Conservation (phyloP, 2,888 invertebrate species). For the Neuroscelio doddi region DNA sequence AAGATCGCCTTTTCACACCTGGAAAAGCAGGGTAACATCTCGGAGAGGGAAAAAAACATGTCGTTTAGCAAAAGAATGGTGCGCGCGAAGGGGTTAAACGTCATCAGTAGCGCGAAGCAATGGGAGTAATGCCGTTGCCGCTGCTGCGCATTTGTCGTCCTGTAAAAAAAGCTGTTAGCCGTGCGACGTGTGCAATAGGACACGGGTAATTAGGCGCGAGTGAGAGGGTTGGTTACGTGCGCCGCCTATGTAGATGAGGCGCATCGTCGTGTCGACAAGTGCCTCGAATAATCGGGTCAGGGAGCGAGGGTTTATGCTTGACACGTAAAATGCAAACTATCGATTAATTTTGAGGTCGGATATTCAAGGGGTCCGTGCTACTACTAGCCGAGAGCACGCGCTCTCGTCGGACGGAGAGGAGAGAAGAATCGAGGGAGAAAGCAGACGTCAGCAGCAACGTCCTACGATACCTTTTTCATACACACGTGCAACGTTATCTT, state of each 20-base stretch:
- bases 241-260: slow-evolving; percentile 25
- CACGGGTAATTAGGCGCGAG: slow-evolving; percentile 30
- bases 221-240: slow-evolving; percentile 17
- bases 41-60: too few species aligned
- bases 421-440: slow-evolving; percentile 46
- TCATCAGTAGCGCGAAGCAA: slow-evolving; percentile 13
- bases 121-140: slow-evolving; percentile 1
- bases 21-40: too few species aligned
- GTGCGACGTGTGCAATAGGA: slow-evolving; percentile 18
- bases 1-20: too few species aligned
- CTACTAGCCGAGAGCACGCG: slow-evolving; percentile 34
- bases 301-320: slow-evolving; percentile 57
- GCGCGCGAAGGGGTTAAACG: slow-evolving; percentile 26
- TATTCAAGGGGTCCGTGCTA: slow-evolving; percentile 42
- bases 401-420: slow-evolving; percentile 31
- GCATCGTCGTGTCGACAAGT: slow-evolving; percentile 45
- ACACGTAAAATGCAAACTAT: slow-evolving; percentile 65
- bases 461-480: slow-evolving; percentile 9
- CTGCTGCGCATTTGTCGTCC: slow-evolving; percentile 13
- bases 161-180: slow-evolving; percentile 29
- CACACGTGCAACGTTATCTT: slow-evolving; percentile 9
- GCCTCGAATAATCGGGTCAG: slow-evolving; percentile 61
- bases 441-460: slow-evolving; percentile 31
- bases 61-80: slow-evolving; percentile 17
- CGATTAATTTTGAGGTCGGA: slow-evolving; percentile 60